Evolutionary conservation across 2,888 invertebrate genomes (phyloP), one percentile per base, ranked within the genome.

Genomic region (Anoncus sp.): DNA sequence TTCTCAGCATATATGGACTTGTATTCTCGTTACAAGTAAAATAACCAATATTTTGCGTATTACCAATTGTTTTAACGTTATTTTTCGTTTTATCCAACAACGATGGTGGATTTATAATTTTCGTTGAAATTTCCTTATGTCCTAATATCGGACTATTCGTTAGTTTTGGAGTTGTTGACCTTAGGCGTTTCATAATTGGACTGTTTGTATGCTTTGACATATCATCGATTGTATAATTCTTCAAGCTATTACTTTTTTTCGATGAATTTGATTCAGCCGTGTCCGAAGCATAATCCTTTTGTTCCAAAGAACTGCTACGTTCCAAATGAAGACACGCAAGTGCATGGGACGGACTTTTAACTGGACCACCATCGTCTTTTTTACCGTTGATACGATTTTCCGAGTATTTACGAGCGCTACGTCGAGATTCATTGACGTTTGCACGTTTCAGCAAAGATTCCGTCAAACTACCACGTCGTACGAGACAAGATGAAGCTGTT

Each of bases 1-100:
- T 88, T 49, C 88, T 83, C 73, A 88, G 80, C 88, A 88, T 88
- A 53, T 88, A 88, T 4, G 88, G 88, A 80, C 88, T 88, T 62
- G 12, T 87, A 66, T 84, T 88, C 79, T 88, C 88, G n/a, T 86
- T 82, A 40, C 88, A 88, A 20, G 88, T 88, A 75, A 87, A 88
- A 70, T 88, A 88, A 20, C 88, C 88, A 59, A 88, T 82, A 78
- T 88, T 88, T 72, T 86, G 87, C 2, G 85, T 83, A 63, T 86
- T 84, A 38, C 81, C 71, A 35, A 81, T 80, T 47, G 84, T 73
- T 55, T 87, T 87, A 5, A 77, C 66, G 49, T 86, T 76, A 63
- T 85, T 82, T 63, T 86, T 87, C 63, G 87, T 81, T 81, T 84
- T 84, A 27, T 88, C 88, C 40, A 86, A 79, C 38, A 83, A 80